Evolutionary conservation across 2,797 vertebrate species (phyloP).

Genomic region (Sciurus carolinensis): DNA sequence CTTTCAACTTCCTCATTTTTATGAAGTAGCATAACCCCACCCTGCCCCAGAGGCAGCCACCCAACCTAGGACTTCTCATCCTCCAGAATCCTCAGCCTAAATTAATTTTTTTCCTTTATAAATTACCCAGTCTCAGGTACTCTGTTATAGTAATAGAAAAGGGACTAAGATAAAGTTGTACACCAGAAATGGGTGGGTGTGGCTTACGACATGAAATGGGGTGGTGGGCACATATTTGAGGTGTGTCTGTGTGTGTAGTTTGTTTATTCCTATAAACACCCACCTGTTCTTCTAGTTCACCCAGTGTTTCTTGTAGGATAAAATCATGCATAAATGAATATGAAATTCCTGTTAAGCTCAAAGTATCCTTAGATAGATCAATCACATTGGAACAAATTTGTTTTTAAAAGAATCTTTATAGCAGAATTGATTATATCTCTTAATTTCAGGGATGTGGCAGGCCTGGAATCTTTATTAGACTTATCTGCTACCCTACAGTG

Average conservation of each 20-base stretch:
- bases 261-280: background rate
- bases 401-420: background rate
- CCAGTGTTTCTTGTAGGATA: background rate
- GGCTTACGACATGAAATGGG: background rate
- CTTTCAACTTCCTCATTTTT: background rate
- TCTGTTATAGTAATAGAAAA: background rate
- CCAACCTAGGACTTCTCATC: background rate
- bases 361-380: background rate
- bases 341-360: background rate
- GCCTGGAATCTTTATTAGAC: background rate
- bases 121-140: background rate
- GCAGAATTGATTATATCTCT: background rate
- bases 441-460: background rate
- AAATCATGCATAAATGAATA: background rate
- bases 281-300: background rate
- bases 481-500: background rate
- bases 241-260: background rate
- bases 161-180: background rate
- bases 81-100: background rate
- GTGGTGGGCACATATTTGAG: background rate
- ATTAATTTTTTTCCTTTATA: background rate
- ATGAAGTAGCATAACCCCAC: background rate
- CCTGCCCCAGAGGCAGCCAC: background rate
- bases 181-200: background rate
- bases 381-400: background rate